Percentiles rank a stretch among this genome's conserved stretches.
phyloP scores from a whole-genome alignment of 2,113 vertebrate species.

The Cinclus cinclus region DNA sequence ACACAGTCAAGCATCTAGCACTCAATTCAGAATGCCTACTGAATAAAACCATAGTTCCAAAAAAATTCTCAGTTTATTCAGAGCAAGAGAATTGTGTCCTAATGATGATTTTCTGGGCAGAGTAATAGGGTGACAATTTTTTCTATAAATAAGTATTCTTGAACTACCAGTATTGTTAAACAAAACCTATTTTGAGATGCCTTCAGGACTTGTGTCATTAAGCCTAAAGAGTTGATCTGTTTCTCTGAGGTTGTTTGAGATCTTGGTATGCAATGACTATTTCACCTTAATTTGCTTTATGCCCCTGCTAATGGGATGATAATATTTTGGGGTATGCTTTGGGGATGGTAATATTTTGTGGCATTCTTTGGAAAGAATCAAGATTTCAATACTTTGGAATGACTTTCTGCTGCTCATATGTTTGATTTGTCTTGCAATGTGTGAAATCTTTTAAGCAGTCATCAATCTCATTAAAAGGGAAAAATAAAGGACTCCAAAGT shows the following conservation, averaged over 20 bases:
- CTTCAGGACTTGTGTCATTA: background rate
- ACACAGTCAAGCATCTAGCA: background rate
- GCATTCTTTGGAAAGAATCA: background rate
- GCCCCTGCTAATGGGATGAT: background rate
- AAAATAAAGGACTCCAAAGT: slow-evolving; percentile 40
- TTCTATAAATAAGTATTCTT: background rate
- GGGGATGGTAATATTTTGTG: background rate
- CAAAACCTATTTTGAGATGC: background rate
- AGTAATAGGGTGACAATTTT: background rate
- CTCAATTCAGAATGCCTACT: background rate
- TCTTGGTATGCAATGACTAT: background rate
- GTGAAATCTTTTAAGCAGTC: slow-evolving; percentile 2
- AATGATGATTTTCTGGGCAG: background rate
- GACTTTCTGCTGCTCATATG: background rate
- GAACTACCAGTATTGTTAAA: background rate
- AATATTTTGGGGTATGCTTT: background rate
- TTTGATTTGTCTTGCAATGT: background rate
- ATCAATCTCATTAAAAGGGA: slow-evolving; percentile 22
- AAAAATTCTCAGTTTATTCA: background rate
- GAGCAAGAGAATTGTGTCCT: background rate
- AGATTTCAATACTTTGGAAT: background rate
- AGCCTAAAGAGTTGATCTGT: background rate
- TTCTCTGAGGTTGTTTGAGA: background rate
- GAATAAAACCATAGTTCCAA: background rate
- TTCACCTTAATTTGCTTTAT: background rate